These are phyloP conservation scores for Acanthisitta chloris DNA, from an alignment of 2,113 vertebrate species.

Conservation along the genomic window DNA sequence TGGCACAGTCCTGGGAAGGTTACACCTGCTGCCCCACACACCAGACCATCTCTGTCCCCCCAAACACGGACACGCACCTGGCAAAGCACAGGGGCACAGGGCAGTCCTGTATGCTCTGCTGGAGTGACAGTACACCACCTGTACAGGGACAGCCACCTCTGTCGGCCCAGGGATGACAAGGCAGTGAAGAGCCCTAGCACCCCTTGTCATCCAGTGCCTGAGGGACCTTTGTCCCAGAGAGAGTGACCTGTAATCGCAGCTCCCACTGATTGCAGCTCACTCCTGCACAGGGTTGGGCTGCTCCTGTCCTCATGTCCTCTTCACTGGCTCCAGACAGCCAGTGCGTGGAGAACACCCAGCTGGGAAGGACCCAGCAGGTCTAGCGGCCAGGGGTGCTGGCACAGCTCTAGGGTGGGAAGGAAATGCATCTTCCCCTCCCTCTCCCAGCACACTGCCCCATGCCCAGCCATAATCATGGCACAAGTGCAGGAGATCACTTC, in stretches of 20 bases:
- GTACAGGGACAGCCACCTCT: neutral
- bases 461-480: accelerated
- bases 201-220: accelerated
- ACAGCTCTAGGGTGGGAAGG: neutral
- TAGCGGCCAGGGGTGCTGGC: accelerated
- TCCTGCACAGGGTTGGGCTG: no score
- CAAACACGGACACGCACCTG: accelerated
- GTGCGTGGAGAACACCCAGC: neutral
- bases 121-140: no score
- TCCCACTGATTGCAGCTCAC: accelerated
- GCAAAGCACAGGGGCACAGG: neutral
- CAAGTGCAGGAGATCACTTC: neutral
- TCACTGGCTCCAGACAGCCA: neutral
- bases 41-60: neutral
- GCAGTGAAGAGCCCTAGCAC: neutral
- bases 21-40: accelerated
- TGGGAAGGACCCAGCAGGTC: neutral
- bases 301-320: accelerated
- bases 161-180: accelerated
- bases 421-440: neutral
- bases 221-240: neutral
- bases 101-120: neutral
- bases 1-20: neutral
- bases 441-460: accelerated
- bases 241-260: accelerated